Base-by-base conservation (phyloP, 2,888 invertebrate species). In the Drosophila paramelanica region DNA sequence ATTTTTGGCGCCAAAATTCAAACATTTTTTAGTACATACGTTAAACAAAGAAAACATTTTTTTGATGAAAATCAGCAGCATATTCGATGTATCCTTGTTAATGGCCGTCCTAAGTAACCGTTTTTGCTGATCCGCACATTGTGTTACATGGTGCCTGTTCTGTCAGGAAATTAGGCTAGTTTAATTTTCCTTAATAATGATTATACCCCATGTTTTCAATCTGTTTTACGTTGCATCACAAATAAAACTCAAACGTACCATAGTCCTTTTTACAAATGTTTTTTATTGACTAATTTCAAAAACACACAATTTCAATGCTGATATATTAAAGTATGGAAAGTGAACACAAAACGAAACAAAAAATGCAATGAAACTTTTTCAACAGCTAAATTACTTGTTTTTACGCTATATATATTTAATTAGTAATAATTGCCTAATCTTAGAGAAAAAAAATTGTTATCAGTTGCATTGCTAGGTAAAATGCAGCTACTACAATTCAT, bases 281-380 rank as follows among this genome's bases (percentile, higher is more conserved):
- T 75, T 80, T 89, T 89, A 89, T 89, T 84, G 69, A 76, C 85
- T 84, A 84, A 67, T 73, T 56, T 77, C 59, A 33, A 83, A 86
- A 64, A 87, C 67, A 81, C 53, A 85, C 80, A 77, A 70, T 57
- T 82, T 86, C 67, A 88, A 86, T 83, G 89, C 84, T 83, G 87
- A 88, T 86, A 86, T 69, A 70, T 77, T 80, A 57, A 62, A 57
- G 55, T 65, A 65, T 75, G 67, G 60, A 71, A 70, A 77, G 43
- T 56, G 55, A 72, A 87, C 65, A 85, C 64, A 89, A 73, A 78
- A 62, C 49, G 56, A 57, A 71, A 88, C 64, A 77, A 67, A 67
- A 74, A 73, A 77, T 77, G 81, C 87, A 87, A 75, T 88, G 68
- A 73, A 73, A 86, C 64, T 61, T 64, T 69, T 80, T 77, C 88